phyloP scores from a whole-genome alignment of 2,797 vertebrate species.

The Huso huso region DNA sequence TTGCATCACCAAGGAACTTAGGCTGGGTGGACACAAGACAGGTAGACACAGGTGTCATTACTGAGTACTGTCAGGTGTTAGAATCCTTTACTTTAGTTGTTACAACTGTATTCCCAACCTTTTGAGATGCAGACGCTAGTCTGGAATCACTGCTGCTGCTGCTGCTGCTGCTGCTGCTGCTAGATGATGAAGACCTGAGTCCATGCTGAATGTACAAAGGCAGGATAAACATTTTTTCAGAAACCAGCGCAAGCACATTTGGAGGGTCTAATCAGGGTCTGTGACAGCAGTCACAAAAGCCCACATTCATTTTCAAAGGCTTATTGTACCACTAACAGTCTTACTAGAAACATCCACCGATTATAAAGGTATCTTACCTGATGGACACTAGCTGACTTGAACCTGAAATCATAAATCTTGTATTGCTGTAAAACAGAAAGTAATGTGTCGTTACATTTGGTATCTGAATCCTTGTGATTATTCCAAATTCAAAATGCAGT shows the following conservation, averaged over 20 bases:
- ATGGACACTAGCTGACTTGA: background rate
- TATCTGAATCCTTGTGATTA: no score
- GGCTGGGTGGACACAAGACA: constrained; percentile 17
- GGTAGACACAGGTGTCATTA: background rate
- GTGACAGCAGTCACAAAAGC: no score
- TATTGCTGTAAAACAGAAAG: no score
- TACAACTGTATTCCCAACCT: background rate
- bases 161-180: constrained; percentile 1
- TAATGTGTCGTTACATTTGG: no score
- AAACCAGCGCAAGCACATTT: background rate
- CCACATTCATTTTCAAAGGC: no score
- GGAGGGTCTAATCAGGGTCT: no score
- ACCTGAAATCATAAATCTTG: background rate
- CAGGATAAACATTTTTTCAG: background rate
- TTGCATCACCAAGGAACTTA: constrained; percentile 31
- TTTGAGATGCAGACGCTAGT: background rate
- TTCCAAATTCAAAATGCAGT: no score
- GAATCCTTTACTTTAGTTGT: background rate
- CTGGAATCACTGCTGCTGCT: background rate
- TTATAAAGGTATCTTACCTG: background rate
- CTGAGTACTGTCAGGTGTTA: background rate
- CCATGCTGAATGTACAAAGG: background rate
- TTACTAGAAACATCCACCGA: no score
- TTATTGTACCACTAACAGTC: no score
- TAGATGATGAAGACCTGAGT: background rate